Percentiles rank a stretch among this genome's conserved stretches.
Evolutionary conservation across 2,888 invertebrate genomes (phyloP).

Genomic region (Tinea semifulvella): DNA sequence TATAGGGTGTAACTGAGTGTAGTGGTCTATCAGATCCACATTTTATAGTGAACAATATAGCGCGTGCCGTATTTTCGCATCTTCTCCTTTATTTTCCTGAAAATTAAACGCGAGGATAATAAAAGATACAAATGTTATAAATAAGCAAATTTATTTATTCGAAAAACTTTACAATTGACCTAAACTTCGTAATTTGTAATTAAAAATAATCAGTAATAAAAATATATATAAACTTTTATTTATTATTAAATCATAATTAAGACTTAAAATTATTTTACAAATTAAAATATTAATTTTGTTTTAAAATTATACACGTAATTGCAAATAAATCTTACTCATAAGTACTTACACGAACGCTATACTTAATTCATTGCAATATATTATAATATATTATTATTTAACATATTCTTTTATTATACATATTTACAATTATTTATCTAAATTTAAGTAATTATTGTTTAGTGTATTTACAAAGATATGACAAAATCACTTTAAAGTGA

Average conservation of each 20-base stretch:
- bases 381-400: constrained; percentile 6
- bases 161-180: constrained; percentile 48
- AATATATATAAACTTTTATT: constrained; percentile 14
- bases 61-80: no score
- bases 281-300: constrained; percentile 16
- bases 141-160: constrained; percentile 56
- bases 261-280: neutral
- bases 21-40: no score
- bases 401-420: constrained; percentile 9
- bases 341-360: neutral
- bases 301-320: constrained; percentile 26
- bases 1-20: no score
- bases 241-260: neutral
- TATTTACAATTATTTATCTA: constrained; percentile 13
- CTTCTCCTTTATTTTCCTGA: no score
- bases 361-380: neutral
- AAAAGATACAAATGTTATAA: constrained; percentile 44
- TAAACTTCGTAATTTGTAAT: constrained; percentile 18
- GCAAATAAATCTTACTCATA: neutral
- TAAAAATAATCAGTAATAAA: constrained; percentile 12
- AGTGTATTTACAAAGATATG: constrained; percentile 15
- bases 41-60: no score
- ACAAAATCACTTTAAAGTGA: constrained; percentile 11
- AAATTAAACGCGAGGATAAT: no score
- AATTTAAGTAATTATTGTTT: constrained; percentile 4